Evolutionary conservation across 1,140 invertebrate species (phyloP).

Genomic region (Pogonomyrmex barbatus): DNA sequence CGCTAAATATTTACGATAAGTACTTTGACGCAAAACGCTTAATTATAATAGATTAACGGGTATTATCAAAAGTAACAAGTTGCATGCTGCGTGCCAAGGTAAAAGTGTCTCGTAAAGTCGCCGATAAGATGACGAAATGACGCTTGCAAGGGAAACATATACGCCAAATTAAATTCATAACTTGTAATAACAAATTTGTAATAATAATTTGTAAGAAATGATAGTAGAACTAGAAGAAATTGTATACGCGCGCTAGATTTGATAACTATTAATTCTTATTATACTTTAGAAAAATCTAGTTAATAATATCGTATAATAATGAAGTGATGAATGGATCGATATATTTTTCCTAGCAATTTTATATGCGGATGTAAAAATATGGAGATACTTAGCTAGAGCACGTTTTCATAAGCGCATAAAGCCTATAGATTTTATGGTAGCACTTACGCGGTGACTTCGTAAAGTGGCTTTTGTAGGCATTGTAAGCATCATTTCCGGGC

Average conservation of each 20-base stretch:
- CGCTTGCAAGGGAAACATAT: background rate
- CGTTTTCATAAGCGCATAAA: slow-evolving; percentile 16
- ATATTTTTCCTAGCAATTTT: background rate
- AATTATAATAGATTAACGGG: slow-evolving; percentile 42
- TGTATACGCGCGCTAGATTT: background rate
- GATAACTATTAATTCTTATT: background rate
- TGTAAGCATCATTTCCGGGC: slow-evolving; percentile 52
- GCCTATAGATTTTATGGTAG: slow-evolving; percentile 8
- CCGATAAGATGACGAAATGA: slow-evolving; percentile 5
- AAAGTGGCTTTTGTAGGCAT: slow-evolving; percentile 49
- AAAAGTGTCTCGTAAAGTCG: background rate
- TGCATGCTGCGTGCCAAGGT: background rate
- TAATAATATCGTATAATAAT: background rate
- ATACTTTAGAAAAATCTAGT: too few relatives aligned
- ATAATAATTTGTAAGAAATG: background rate
- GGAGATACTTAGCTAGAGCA: background rate
- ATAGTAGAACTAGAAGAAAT: background rate
- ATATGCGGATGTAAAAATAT: background rate
- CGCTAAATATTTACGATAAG: slow-evolving; percentile 42
- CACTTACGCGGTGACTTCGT: slow-evolving; percentile 36
- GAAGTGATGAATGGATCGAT: background rate
- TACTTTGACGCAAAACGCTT: slow-evolving; percentile 24
- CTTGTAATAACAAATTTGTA: too few relatives aligned
- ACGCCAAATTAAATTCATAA: background rate
- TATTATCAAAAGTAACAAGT: slow-evolving; percentile 8